Evolutionary conservation across 2,797 vertebrate species (phyloP).

Genomic region (Diplodus sargus): DNA sequence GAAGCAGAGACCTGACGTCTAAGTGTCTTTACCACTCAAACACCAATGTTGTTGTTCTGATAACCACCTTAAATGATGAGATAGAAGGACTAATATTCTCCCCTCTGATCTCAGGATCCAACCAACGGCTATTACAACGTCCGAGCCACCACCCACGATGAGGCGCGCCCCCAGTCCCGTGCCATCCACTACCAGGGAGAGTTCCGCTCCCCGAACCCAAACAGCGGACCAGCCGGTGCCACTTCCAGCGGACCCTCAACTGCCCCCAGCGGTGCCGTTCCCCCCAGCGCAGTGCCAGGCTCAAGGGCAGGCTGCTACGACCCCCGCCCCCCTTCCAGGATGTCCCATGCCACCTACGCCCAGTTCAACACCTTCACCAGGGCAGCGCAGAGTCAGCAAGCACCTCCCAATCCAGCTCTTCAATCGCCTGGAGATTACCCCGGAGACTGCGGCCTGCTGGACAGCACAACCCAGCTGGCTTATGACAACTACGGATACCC

Average conservation of each 20-base stretch:
- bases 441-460: slow-evolving; percentile 85
- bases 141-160: slow-evolving; percentile 91
- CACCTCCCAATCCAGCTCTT: slow-evolving; percentile 75
- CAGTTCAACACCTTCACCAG: slow-evolving; percentile 93
- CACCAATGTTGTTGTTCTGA: not conserved
- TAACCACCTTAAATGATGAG: not conserved
- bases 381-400: slow-evolving; percentile 77
- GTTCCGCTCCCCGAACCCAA: slow-evolving; percentile 87
- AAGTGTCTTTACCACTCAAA: not conserved
- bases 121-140: slow-evolving; percentile 99
- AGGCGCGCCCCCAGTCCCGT: slow-evolving; percentile 89
- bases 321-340: slow-evolving; percentile 89
- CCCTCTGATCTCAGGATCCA: slow-evolving; percentile 87
- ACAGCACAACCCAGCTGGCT: slow-evolving; percentile 88
- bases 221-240: slow-evolving; percentile 62
- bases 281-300: slow-evolving; percentile 72
- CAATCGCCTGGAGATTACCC: slow-evolving; percentile 79
- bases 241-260: slow-evolving; percentile 68
- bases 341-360: slow-evolving; percentile 93
- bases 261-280: slow-evolving; percentile 65
- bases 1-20: not conserved
- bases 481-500: slow-evolving; percentile 94
- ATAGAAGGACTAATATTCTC: not conserved
- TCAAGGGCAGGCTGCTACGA: slow-evolving; percentile 88
- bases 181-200: slow-evolving; percentile 90